Base-by-base conservation (phyloP, 2,888 invertebrate species). In the Cheilosia grossa region DNA sequence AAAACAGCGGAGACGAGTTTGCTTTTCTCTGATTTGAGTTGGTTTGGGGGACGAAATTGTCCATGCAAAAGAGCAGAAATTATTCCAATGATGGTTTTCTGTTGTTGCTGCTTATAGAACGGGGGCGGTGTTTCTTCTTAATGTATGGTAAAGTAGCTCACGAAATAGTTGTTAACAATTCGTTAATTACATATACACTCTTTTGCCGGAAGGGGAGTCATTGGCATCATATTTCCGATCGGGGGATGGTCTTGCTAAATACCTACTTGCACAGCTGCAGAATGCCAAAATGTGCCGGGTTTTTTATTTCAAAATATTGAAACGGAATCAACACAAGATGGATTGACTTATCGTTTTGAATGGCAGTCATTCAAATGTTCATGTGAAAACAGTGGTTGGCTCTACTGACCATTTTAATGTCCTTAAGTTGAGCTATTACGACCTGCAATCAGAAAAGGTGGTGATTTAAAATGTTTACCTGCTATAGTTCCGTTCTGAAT, bases 151-250 rank as follows among this genome's bases (percentile, higher is more conserved):
- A 69, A 69, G 54, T 40, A 70, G 17, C 78, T 78, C 78, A 78
- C 78, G 78, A 40, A 78, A 70, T 56, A 51, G 37, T 64, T 70
- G 70, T 78, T 70, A 64, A 64, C 78, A 78, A 51, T 51, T 27
- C 24, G 51, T 27, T 51, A 51, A 24, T 51, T 51, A 51, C 9
- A 17, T 27, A 2, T 5, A 27, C 6, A 27, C 7, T 24, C 24
- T 15, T 13, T 1, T 3, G 51, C 5, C 15, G 13, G 13, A 24
- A 5, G 13, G 15, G 51, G 24, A 21, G 15, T 21, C 13, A 51
- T 51, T 2, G 24, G 51, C 27, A 51, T 51, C 21, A 24, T 9
- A 15, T 51, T 51, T 51, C 27, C 24, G 21, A 15, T 6, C 2
- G 51, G n/a, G 51, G 51, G 51, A 27, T 27, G 27, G 6, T 27